Evolutionary conservation across 37 sponge, comb jelly and placozoan genomes (phyloP).

Genomic region (Petrosia ficiformis): DNA sequence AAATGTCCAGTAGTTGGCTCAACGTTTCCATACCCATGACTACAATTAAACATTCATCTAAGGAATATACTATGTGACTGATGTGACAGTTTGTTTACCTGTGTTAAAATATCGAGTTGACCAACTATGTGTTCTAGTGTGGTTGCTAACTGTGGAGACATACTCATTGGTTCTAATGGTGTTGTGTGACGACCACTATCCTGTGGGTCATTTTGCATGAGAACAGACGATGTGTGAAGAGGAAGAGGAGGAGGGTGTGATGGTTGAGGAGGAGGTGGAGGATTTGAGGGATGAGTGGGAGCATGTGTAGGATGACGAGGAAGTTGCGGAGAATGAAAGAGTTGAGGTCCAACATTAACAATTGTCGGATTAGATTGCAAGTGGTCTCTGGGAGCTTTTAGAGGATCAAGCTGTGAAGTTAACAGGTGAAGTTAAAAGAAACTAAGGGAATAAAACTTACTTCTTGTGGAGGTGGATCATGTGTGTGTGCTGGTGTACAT

Average conservation of each 20-base stretch:
- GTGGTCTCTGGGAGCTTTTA: slow-evolving; percentile 16
- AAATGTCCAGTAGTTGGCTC: too few species aligned
- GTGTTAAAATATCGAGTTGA: slow-evolving; percentile 94
- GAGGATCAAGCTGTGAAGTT: slow-evolving; percentile 15
- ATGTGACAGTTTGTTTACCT: slow-evolving; percentile 45
- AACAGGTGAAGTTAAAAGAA: not conserved
- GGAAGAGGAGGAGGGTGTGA: slow-evolving; percentile 2
- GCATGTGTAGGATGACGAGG: not conserved
- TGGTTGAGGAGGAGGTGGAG: slow-evolving; percentile 4
- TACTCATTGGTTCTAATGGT: slow-evolving; percentile 82
- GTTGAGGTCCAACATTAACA: slow-evolving; percentile 71
- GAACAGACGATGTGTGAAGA: slow-evolving; percentile 4
- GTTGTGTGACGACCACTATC: slow-evolving; percentile 37
- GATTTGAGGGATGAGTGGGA: not conserved
- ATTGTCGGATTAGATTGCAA: slow-evolving; percentile 44
- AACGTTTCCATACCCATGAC: too few species aligned
- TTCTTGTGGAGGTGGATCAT: slow-evolving; percentile 1
- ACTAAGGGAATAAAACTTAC: not conserved
- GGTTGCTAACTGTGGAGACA: slow-evolving; percentile 83
- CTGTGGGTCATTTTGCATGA: not conserved
- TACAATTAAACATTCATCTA: not conserved
- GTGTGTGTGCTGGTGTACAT: not conserved
- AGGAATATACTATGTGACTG: not conserved
- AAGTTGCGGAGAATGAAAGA: slow-evolving; percentile 49
- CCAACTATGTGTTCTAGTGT: slow-evolving; percentile 93